phyloP scores from a whole-genome alignment of 2,888 invertebrate genomes.

The Callinectes sapidus region DNA sequence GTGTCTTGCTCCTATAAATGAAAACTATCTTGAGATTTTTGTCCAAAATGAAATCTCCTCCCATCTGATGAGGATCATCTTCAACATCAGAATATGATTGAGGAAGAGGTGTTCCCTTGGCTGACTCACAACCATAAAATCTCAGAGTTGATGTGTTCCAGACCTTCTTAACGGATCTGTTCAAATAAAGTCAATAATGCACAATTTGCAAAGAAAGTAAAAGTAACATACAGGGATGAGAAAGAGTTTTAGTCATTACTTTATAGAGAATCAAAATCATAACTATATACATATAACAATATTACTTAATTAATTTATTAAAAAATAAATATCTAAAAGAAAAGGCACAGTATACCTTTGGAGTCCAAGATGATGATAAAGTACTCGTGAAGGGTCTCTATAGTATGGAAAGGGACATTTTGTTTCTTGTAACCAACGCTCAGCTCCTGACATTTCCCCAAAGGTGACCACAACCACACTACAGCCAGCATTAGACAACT shows the following conservation, averaged over 20 bases:
- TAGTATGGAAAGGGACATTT: constrained; percentile 73
- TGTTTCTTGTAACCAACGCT: constrained; percentile 73
- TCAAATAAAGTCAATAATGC: not conserved
- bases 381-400: constrained; percentile 72
- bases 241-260: not conserved
- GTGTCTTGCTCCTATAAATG: constrained; percentile 70
- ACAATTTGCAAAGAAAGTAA: not conserved
- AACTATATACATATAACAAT: not conserved
- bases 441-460: constrained; percentile 73
- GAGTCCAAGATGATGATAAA: constrained; percentile 73
- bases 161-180: constrained; percentile 68
- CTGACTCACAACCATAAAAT: constrained; percentile 72
- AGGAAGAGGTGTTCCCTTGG: constrained; percentile 66
- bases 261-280: no score
- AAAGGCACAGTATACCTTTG: constrained; percentile 54
- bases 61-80: constrained; percentile 74
- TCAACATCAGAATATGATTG: constrained; percentile 71
- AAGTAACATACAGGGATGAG: not conserved
- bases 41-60: constrained; percentile 73
- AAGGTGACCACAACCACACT: constrained; percentile 74
- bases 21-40: constrained; percentile 63
- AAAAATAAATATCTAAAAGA: not conserved
- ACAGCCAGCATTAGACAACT: constrained; percentile 65
- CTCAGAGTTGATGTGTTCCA: constrained; percentile 72
- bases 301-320: not conserved